phyloP scores from a whole-genome alignment of 1,140 invertebrate genomes.

The Drosophila eugracilis region DNA sequence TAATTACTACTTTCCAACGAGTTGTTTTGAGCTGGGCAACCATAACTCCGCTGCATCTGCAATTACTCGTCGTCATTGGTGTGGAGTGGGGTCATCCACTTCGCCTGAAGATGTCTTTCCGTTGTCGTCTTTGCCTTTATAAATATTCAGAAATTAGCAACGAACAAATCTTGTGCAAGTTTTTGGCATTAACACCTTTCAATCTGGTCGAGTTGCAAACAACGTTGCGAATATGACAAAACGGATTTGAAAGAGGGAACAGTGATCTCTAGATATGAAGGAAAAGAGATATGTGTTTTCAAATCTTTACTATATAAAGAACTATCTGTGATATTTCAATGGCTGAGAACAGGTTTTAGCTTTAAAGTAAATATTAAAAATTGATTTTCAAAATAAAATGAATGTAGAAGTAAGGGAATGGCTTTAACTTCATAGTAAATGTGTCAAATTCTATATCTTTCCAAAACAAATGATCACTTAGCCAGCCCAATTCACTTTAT shows the following conservation, averaged over 20 bases:
- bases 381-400: no score
- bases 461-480: no score
- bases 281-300: not conserved
- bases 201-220: constrained; percentile 59
- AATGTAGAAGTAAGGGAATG: no score
- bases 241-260: constrained; percentile 17
- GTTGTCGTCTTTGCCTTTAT: constrained; percentile 74
- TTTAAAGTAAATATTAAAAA: no score
- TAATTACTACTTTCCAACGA: constrained; percentile 64
- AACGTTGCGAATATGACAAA: constrained; percentile 62
- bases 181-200: constrained; percentile 83
- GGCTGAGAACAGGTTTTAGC: no score
- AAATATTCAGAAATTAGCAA: constrained; percentile 76
- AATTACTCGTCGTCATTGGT: constrained; percentile 59
- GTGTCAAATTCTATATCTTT: no score
- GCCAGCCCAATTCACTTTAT: not conserved
- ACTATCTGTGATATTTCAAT: no score
- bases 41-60: constrained; percentile 58
- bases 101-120: constrained; percentile 54
- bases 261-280: not conserved
- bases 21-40: constrained; percentile 48
- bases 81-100: constrained; percentile 4
- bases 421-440: no score
- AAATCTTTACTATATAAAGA: no score
- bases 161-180: constrained; percentile 80